Evolutionary conservation across 1,140 invertebrate genomes (phyloP).

Genomic region (Drosophila orena): DNA sequence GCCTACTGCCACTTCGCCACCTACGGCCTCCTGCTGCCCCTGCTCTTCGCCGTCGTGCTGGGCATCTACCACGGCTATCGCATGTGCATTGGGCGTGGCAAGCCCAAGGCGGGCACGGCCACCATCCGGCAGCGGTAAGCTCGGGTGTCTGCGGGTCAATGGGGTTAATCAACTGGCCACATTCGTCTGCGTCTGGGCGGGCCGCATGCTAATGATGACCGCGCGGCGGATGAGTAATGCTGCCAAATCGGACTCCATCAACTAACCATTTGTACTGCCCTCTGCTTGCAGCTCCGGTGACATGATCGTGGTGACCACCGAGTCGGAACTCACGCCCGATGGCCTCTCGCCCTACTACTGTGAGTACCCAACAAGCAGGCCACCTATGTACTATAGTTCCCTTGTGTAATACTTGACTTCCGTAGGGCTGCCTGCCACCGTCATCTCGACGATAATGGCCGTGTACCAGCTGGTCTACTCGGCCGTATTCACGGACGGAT

Average conservation of each 20-base stretch:
- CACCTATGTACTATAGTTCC: too few species aligned
- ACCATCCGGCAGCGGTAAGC: constrained; percentile 86
- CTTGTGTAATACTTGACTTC: background rate
- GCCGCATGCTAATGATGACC: constrained; percentile 57
- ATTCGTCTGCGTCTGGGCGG: constrained; percentile 29
- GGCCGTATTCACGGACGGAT: constrained; percentile 88
- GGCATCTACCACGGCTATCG: constrained; percentile 88
- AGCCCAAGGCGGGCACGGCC: constrained; percentile 85
- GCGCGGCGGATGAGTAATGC: constrained; percentile 24
- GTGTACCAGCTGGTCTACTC: constrained; percentile 88
- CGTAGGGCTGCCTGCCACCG: constrained; percentile 85
- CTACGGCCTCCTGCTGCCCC: constrained; percentile 87
- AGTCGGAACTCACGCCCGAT: constrained; percentile 85
- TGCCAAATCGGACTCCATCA: too few species aligned
- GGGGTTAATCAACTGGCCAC: constrained; percentile 59
- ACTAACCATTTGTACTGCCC: background rate
- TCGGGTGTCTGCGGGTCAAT: constrained; percentile 53
- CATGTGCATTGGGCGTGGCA: constrained; percentile 87
- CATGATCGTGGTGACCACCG: constrained; percentile 86
- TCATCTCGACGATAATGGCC: constrained; percentile 86
- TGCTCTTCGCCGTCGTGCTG: constrained; percentile 86
- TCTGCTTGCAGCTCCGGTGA: constrained; percentile 85
- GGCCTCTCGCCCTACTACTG: constrained; percentile 87
- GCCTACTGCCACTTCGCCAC: constrained; percentile 88
- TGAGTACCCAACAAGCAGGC: constrained; percentile 61